Evolutionary conservation across 2,797 vertebrate species (phyloP), one percentile per base, ranked within the genome.

Genomic region (Rachycentron canadum): DNA sequence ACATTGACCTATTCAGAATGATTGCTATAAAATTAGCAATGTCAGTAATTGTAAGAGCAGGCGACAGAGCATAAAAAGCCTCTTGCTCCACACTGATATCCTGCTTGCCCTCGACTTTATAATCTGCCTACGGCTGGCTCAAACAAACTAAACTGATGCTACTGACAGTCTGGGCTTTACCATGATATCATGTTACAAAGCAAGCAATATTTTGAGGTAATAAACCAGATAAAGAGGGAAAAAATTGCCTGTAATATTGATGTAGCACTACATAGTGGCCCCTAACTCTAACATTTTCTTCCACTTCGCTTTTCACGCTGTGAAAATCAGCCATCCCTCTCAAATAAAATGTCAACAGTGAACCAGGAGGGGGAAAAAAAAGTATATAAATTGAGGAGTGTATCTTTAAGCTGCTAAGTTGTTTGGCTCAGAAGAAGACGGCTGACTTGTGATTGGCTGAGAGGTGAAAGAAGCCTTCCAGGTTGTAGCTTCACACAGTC

Each of bases 391-490:
- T 25, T 34, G 50, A 16, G 4, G 5, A 52, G 9, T 30, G 26
- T 30, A 19, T 28, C 55, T 71, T 43, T 52, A 28, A 43, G 52
- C 21, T 13, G 41, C 23, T 16, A 40, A 30, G 30, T 12, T 62
- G 60, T 63, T 25, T 56, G 12, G 36, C 13, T 58, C 7, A 11
- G 26, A 58, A 41, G 5, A 16, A 28, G 23, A 14, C 17, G 16
- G 41, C 47, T 43, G 13, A 55, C 47, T 50, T 59, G 52, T n/a
- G 19, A 71, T 62, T 64, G 58, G 63, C 60, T 67, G 55, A 38
- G 30, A 73, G 23, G 40, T 57, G 43, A 50, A 63, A 47, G 52
- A 60, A 76, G 65, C 47, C 32, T 66, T 78, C 69, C 64, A 72
- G 72, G 76, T 64, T 73, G 67, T 58, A 60, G 53, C 65, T 32